Conservation (phyloP, 2,113 vertebrate species). For the Cololabis saira region DNA sequence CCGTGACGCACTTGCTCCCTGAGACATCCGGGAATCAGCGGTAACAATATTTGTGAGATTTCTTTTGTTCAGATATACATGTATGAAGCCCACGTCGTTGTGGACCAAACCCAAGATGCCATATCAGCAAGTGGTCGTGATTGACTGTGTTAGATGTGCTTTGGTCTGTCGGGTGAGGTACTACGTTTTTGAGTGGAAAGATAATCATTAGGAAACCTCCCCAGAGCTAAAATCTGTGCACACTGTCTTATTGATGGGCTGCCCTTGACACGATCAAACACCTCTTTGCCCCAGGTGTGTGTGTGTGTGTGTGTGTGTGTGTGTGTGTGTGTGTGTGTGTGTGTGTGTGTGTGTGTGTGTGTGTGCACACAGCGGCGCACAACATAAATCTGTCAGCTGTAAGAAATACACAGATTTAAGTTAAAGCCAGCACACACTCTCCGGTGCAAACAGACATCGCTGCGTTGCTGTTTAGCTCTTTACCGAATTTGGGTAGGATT, state of each 20-base stretch:
- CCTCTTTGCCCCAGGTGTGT: constrained; percentile 58
- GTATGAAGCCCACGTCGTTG: constrained; percentile 7
- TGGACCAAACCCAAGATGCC: constrained; percentile 19
- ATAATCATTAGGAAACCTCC: constrained; percentile 71
- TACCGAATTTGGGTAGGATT: constrained; percentile 30
- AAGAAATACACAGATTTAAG: constrained; percentile 31
- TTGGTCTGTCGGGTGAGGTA: constrained; percentile 56
- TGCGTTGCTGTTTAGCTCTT: neutral
- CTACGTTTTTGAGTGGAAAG: constrained; percentile 62
- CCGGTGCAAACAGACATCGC: neutral
- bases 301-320: neutral
- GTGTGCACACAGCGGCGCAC: no score
- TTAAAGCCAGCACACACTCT: constrained; percentile 13
- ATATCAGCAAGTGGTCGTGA: constrained; percentile 57
- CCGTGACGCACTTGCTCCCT: constrained; percentile 9
- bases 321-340: no score
- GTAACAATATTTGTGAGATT: constrained; percentile 17
- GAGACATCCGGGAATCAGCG: constrained; percentile 32
- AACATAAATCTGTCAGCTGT: constrained; percentile 48
- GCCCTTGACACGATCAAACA: constrained; percentile 73
- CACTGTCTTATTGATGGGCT: constrained; percentile 73
- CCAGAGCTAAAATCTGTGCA: constrained; percentile 72
- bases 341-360: no score
- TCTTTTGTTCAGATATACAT: constrained; percentile 7
- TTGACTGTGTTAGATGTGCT: constrained; percentile 49